Evolutionary conservation across 2,113 vertebrate species (phyloP).

Genomic region (Tor tambroides): DNA sequence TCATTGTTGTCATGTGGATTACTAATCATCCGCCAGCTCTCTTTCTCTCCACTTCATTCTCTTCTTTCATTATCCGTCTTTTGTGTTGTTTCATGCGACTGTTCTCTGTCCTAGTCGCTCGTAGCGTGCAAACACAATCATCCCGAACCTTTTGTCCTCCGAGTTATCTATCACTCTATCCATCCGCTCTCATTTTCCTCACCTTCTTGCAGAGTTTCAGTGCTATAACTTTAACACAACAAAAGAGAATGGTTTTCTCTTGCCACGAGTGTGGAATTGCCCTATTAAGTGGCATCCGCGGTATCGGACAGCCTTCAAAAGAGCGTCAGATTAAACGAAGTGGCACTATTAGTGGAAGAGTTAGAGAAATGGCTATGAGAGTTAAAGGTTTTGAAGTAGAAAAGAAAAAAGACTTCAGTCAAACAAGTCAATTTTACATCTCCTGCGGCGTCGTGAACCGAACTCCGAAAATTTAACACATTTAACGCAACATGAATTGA

Average conservation of each 20-base stretch:
- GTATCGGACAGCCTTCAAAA: slow-evolving; percentile 49
- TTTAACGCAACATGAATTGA: not conserved
- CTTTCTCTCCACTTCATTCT: not conserved
- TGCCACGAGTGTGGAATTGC: slow-evolving; percentile 35
- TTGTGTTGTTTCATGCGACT: slow-evolving; percentile 41
- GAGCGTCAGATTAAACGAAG: slow-evolving; percentile 26
- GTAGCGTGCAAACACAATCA: not conserved
- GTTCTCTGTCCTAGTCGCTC: not conserved
- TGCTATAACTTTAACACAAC: slow-evolving; percentile 26
- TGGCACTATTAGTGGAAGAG: slow-evolving; percentile 35
- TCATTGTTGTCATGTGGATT: slow-evolving; percentile 6
- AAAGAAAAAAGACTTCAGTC: not conserved
- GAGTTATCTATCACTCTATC: not conserved
- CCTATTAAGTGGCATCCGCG: slow-evolving; percentile 45
- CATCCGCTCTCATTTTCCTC: slow-evolving; percentile 6
- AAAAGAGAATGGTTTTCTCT: slow-evolving; percentile 48
- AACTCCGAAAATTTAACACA: not conserved
- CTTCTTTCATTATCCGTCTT: slow-evolving; percentile 2
- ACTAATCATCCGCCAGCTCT: slow-evolving; percentile 3
- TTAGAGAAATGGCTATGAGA: not conserved
- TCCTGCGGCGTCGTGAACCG: not conserved
- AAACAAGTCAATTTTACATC: not conserved
- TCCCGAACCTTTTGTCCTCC: not conserved
- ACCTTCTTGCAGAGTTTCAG: slow-evolving; percentile 19
- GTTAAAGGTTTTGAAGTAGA: slow-evolving; percentile 16